Conservation (phyloP, 2,888 invertebrate species). For the Reticulitermes lucifugus region DNA sequence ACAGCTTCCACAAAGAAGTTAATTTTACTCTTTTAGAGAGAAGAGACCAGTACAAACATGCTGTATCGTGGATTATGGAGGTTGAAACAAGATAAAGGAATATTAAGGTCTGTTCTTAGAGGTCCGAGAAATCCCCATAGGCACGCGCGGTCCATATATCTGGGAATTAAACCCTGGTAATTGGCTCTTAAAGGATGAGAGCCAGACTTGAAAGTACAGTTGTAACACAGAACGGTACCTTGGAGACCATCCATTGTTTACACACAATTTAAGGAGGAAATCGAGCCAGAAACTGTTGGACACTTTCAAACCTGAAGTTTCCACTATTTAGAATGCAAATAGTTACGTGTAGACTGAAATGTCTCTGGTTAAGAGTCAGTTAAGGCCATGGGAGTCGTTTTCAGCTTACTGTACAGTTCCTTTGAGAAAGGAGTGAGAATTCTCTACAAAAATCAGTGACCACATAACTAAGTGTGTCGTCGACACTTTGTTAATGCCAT, state of each 20-base stretch:
- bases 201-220: not conserved
- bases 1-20: not conserved
- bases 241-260: conserved; percentile 45
- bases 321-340: conserved; percentile 37
- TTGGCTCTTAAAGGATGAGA: conserved; percentile 43
- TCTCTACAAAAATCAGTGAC: not conserved
- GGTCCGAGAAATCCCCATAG: conserved; percentile 37
- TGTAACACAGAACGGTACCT: conserved; percentile 44
- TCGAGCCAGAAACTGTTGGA: conserved; percentile 22
- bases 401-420: not conserved
- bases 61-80: not conserved
- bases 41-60: not conserved
- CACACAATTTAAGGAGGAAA: conserved; percentile 47
- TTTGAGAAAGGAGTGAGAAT: not conserved
- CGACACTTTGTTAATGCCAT: conserved; percentile 25
- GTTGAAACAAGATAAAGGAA: conserved; percentile 27
- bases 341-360: not conserved
- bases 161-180: conserved; percentile 42
- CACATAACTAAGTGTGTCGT: conserved; percentile 1
- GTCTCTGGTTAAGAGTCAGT: conserved; percentile 35
- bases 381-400: conserved; percentile 36
- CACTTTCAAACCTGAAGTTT: conserved; percentile 27
- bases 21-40: not conserved
- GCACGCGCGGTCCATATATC: conserved; percentile 25
- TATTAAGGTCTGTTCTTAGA: conserved; percentile 21